Conservation (phyloP, 2,113 vertebrate genomes). For the Oceanites oceanicus region DNA sequence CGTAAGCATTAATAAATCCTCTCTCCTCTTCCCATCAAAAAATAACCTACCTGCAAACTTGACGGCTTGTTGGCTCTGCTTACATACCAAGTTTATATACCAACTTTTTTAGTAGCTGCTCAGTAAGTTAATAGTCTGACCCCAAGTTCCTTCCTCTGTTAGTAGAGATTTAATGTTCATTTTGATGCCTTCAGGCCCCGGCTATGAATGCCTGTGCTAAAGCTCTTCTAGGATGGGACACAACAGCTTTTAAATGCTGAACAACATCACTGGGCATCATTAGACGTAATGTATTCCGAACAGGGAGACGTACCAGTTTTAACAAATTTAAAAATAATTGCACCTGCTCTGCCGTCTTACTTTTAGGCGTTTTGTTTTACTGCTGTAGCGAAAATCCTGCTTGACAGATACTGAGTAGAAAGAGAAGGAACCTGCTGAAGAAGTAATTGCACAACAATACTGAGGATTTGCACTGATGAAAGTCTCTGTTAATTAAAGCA, state of each 20-base stretch:
- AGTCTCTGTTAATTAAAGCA: slow-evolving; percentile 30
- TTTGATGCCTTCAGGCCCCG: not conserved
- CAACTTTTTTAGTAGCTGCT: not conserved
- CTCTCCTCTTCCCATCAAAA: not conserved
- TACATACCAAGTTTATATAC: not conserved
- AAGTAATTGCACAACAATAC: not conserved
- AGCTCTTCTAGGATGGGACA: not conserved
- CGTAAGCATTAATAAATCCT: not conserved
- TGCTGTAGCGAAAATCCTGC: not conserved
- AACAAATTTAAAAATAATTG: not conserved
- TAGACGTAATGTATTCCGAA: not conserved
- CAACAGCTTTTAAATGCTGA: not conserved
- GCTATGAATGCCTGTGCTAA: not conserved
- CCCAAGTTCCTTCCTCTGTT: not conserved
- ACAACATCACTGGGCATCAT: rapidly evolving
- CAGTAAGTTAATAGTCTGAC: not conserved
- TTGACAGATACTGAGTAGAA: not conserved
- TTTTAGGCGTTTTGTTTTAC: not conserved
- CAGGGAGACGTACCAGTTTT: not conserved
- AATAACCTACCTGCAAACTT: not conserved
- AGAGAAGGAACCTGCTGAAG: slow-evolving; percentile 5
- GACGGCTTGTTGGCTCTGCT: not conserved
- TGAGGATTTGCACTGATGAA: not conserved
- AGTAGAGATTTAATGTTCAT: not conserved
- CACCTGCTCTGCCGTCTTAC: not conserved